Percentiles rank a stretch among this genome's conserved stretches.
phyloP scores from a whole-genome alignment of 2,113 vertebrate species.

The Synchiropus splendidus region DNA sequence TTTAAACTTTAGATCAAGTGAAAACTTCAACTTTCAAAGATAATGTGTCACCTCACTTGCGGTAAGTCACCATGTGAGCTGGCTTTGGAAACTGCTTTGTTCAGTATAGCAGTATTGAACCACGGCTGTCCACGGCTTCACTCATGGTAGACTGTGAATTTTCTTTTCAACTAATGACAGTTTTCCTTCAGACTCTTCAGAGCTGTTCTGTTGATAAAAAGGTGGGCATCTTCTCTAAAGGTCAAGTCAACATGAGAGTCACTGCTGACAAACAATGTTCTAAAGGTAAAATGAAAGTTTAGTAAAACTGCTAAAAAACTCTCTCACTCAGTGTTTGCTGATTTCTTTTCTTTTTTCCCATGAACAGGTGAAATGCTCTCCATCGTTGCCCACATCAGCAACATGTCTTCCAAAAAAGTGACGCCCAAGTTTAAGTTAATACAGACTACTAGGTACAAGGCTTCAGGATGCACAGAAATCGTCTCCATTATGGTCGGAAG shows the following conservation, averaged over 20 bases:
- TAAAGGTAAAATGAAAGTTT: constrained; percentile 46
- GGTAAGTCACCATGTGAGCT: constrained; percentile 1
- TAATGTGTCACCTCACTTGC: too few species aligned
- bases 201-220: constrained; percentile 8
- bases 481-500: constrained; percentile 7
- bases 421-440: constrained; percentile 41
- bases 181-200: constrained; percentile 29
- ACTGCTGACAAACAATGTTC: constrained; percentile 22
- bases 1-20: too few species aligned
- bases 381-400: constrained; percentile 33
- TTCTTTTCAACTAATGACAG: not conserved
- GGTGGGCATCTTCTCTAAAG: constrained; percentile 15
- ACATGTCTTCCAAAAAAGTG: constrained; percentile 42
- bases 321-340: too few species aligned
- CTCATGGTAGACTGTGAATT: too few species aligned
- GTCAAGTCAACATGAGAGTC: constrained; percentile 26
- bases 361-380: constrained; percentile 47
- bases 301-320: too few species aligned
- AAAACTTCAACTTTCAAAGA: too few species aligned
- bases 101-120: too few species aligned
- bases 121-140: too few species aligned
- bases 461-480: not conserved
- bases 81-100: not conserved
- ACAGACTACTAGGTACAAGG: constrained; percentile 29
- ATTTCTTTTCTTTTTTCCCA: constrained; percentile 1